Evolutionary conservation across 2,113 vertebrate species (phyloP).

Genomic region (Bostrychus sinensis): DNA sequence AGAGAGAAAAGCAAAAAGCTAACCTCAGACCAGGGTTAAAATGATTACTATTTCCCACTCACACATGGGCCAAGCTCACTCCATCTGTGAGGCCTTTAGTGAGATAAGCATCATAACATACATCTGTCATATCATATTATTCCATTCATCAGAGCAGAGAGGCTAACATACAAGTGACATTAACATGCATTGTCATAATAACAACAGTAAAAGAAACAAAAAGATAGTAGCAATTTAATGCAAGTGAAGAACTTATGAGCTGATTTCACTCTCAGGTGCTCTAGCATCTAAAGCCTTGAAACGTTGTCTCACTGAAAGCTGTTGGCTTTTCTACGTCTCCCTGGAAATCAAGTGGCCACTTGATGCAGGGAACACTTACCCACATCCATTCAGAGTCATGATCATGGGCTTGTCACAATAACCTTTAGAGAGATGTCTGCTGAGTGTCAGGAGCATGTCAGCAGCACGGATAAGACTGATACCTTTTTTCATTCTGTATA

Average conservation of each 20-base stretch:
- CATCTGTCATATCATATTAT: slow-evolving; percentile 30
- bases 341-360: slow-evolving; percentile 58
- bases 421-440: slow-evolving; percentile 60
- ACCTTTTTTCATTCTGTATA: slow-evolving; percentile 19
- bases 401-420: slow-evolving; percentile 42
- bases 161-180: background rate
- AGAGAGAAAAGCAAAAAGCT: slow-evolving; percentile 29
- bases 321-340: slow-evolving; percentile 28
- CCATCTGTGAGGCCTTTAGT: slow-evolving; percentile 18
- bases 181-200: background rate
- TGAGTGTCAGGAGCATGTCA: slow-evolving; percentile 57
- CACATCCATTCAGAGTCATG: background rate
- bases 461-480: slow-evolving; percentile 50
- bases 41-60: slow-evolving; percentile 59
- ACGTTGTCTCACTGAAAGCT: background rate
- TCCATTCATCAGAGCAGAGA: slow-evolving; percentile 10
- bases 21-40: slow-evolving; percentile 57
- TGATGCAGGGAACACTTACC: slow-evolving; percentile 2
- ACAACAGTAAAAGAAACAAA: background rate
- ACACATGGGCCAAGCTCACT: slow-evolving; percentile 33
- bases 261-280: background rate
- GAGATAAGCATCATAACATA: slow-evolving; percentile 36
- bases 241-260: too few relatives aligned
- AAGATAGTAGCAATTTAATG: background rate
- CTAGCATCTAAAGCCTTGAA: background rate